Base-by-base conservation (phyloP, 64 coral and sea anemone species). In the Pachyseris speciosa region DNA sequence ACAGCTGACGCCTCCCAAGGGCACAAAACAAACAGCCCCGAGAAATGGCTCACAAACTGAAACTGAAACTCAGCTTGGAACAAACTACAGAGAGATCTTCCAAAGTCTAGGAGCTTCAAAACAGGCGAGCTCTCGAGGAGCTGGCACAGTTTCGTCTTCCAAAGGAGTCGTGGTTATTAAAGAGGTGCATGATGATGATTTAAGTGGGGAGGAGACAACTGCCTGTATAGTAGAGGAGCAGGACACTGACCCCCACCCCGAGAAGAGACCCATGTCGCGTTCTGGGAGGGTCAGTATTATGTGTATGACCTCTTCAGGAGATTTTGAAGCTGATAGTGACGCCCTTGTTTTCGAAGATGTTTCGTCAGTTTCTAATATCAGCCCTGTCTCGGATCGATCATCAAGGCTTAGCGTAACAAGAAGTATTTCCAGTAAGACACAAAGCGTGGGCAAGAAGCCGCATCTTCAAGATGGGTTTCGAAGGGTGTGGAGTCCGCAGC, bases 81-180 rank as follows among this genome's bases (percentile, higher is more conserved):
- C 88, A 12, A 96, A 96, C 75, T 96, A 96, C 71, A 84, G 91
- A 66, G 95, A 89, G 33, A 90, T 96, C 40, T 93, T 96, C 32
- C 86, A 90, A 53, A 93, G 32, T 51, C 55, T 96, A 9, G 91
- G 95, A 1, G 87, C 55, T 44, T 52, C 86, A 19, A 69, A 53
- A 12, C 29, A 15, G 44, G 50, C 66, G 29, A 41, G 0, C 7
- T 9, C 22, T 42, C 43, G 29, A 19, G 12, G 11, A 63, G 59
- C 66, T n/a, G 4, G 22, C 7, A 15, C 27, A 7, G 75, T 64
- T 9, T 7, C 57, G 0, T 12, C 42, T n/a, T 69, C 64, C 37
- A 64, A 15, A 47, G 38, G 38, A 44, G 50, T 28, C 31, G 51
- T 95, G 36, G 34, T 67, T 5, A 92, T 99, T 47, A 52, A 95